Evolutionary conservation across 2,113 vertebrate genomes (phyloP).

Genomic region (Microcebus ravelobensis): DNA sequence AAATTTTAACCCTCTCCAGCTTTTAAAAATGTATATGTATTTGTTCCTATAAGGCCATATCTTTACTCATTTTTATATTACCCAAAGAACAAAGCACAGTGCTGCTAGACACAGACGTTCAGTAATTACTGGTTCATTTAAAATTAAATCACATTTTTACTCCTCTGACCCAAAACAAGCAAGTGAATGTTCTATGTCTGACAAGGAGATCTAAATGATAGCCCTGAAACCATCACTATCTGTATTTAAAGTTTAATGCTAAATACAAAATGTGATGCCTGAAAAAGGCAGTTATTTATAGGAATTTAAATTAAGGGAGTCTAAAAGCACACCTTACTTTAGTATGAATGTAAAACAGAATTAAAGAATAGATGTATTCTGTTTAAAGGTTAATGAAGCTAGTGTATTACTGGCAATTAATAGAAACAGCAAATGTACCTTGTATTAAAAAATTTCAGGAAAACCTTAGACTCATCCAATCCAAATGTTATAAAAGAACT

Average conservation of each 20-base stretch:
- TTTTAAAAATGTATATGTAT: conserved; percentile 29
- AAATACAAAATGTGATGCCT: neutral
- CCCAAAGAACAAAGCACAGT: conserved; percentile 8
- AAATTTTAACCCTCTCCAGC: neutral
- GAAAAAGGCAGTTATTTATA: neutral
- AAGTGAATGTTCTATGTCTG: conserved; percentile 2
- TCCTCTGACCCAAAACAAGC: neutral
- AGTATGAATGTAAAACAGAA: neutral
- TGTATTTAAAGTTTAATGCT: neutral
- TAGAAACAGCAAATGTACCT: neutral
- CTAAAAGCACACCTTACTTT: neutral
- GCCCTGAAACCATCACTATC: neutral
- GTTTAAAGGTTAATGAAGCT: neutral
- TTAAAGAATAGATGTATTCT: neutral
- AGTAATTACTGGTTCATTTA: conserved; percentile 25
- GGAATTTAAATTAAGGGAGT: conserved; percentile 17
- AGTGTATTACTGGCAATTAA: neutral
- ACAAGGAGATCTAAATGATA: neutral
- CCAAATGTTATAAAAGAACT: conserved; percentile 14
- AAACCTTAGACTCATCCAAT: neutral
- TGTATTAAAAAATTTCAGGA: conserved; percentile 23
- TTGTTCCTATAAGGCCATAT: neutral
- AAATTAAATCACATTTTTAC: conserved; percentile 45
- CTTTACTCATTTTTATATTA: conserved; percentile 22
- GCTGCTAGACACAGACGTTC: neutral